Base-by-base conservation (phyloP, 2,113 vertebrate species). In the Halichoeres trimaculatus region DNA sequence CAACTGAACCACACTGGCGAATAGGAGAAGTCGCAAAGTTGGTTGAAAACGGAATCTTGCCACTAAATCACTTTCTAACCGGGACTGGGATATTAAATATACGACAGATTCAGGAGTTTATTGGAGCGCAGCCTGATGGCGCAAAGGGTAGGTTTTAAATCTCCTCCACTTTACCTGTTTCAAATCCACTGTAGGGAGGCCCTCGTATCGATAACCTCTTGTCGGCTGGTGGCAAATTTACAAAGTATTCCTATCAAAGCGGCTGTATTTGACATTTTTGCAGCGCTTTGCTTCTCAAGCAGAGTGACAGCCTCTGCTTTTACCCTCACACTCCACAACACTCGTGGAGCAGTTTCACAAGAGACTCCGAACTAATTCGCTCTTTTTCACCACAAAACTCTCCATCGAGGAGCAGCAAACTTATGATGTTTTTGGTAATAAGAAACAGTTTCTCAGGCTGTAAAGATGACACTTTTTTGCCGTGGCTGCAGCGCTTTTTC, bases 121-220 rank as follows among this genome's bases (percentile, higher is more conserved):
- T 97, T 96, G 96, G 97, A 98, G 97, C 96, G 97, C 96, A 98
- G 97, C 96, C 97, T 97, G 96, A 99, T 99, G 98, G 98, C 98
- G 96, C 98, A 99, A 97, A 97, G 97, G 98, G 98, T 99, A 98
- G 96, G 98, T 98, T 96, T 95, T 94, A 96, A 96, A 97, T 96
- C 95, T 94, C 94, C 95, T 93, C 87, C 95, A 94, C 95, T 96
- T 48, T 95, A 96, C 96, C 95, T 95, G 94, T 94, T 48, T 96
- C 95, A 95, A 94, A 96, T 92, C 94, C 95, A 95, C 94, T 90
- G 93, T 95, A 94, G 93, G 94, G 94, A 94, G 95, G 94, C 96
- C 95, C 90, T 77, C 91, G 93, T 92, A 90, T 93, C 90, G 90
- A 75, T 88, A 81, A 83, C 84, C 74, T 85, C 81, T 74, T 35